These are phyloP conservation scores for mouse (Mus musculus) DNA, from an alignment of 2,113 vertebrate genomes.

Conservation along the genomic window GRCm39 chr6:11439501-11440000, in stretches of 20 bases:
- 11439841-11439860: not conserved
- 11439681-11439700: not conserved
- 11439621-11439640: not conserved
- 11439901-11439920: not conserved
- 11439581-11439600: not conserved
- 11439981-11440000: not conserved
- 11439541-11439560: not conserved
- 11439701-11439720: not conserved
- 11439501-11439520: not conserved
- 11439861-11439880: not conserved
- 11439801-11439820: constrained; percentile 11
- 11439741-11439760: constrained; percentile 1
- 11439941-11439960: not conserved
- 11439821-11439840: not conserved
- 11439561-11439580: not conserved
- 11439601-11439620: not conserved
- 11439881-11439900: not conserved
- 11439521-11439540: not conserved
- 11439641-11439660: not conserved
- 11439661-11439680: not conserved
- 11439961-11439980: not conserved
- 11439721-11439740: constrained; percentile 19
- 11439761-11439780: not conserved
- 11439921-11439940: not conserved
- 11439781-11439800: constrained; percentile 4